These are phyloP conservation scores for Anolis apletophallus DNA, from an alignment of 2,797 vertebrate species.

Conservation along the genomic window DNA sequence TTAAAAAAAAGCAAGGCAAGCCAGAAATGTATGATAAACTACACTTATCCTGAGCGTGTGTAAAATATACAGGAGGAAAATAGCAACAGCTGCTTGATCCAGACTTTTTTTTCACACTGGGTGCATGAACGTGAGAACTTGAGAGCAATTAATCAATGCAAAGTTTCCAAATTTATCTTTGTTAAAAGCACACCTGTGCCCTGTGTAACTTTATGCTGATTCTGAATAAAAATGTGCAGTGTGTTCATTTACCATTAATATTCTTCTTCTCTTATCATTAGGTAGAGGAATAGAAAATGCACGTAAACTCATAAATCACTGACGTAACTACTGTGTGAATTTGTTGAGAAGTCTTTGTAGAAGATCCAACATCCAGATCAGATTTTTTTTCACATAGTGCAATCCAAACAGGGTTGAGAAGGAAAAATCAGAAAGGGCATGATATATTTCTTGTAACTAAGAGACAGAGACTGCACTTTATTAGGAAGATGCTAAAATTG, in stretches of 20 bases:
- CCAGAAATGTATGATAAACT: not conserved
- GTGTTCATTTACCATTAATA: slow-evolving; percentile 52
- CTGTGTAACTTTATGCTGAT: slow-evolving; percentile 63
- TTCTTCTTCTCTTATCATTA: slow-evolving; percentile 34
- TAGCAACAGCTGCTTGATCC: not conserved
- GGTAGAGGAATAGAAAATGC: slow-evolving; percentile 10
- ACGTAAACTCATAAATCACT: slow-evolving; percentile 22
- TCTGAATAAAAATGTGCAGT: slow-evolving; percentile 16
- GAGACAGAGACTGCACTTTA: not conserved
- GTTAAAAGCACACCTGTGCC: slow-evolving; percentile 63
- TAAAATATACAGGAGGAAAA: slow-evolving; percentile 15
- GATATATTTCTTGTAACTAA: not conserved
- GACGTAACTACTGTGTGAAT: slow-evolving; percentile 31
- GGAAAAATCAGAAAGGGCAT: not conserved
- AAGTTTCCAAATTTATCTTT: slow-evolving; percentile 60
- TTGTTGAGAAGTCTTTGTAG: slow-evolving; percentile 1
- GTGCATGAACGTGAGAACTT: slow-evolving; percentile 42
- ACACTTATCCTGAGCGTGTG: too few species aligned
- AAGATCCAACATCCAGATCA: rapidly evolving
- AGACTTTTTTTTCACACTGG: slow-evolving; percentile 20
- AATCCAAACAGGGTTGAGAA: not conserved
- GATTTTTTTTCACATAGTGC: not conserved
- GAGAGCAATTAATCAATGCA: slow-evolving; percentile 69
- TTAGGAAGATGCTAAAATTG: not conserved
- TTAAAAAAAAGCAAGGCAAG: not conserved